A percentile compares a stretch with the other conserved stretches of the same genome.
Conservation (phyloP, 2,797 vertebrate genomes). For the Orestias chungarensis region DNA sequence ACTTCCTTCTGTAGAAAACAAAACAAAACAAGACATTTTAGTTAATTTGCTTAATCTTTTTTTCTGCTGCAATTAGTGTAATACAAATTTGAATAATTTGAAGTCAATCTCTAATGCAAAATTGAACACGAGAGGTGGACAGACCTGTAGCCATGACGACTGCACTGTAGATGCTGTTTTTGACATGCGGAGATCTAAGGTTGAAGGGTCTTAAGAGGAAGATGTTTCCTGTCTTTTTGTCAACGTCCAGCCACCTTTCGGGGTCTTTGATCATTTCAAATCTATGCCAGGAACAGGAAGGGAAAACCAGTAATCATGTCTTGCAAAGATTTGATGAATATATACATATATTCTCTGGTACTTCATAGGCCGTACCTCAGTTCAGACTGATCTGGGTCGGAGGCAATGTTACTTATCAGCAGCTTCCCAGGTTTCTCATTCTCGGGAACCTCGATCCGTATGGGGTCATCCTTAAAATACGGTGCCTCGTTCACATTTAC, state of each 20-base stretch:
- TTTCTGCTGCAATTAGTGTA: background rate
- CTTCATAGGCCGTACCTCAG: conserved; percentile 78
- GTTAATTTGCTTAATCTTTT: background rate
- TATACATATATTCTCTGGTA: background rate
- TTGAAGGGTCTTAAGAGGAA: conserved; percentile 81
- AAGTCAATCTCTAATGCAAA: background rate
- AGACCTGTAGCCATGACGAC: conserved; percentile 87
- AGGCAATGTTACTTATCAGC: conserved; percentile 82
- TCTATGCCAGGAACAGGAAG: conserved; percentile 67
- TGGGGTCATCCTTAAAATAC: conserved; percentile 84
- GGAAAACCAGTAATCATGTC: background rate
- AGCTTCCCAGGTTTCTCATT: conserved; percentile 82
- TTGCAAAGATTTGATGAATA: background rate
- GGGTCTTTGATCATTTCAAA: conserved; percentile 87
- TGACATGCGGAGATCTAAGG: conserved; percentile 82
- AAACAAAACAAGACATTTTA: background rate
- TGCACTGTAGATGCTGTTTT: conserved; percentile 84
- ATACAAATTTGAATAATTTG: background rate
- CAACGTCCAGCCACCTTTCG: conserved; percentile 87
- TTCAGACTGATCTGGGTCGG: conserved; percentile 87
- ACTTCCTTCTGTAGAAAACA: background rate
- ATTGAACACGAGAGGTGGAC: conserved; percentile 33
- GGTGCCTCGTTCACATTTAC: conserved; percentile 90
- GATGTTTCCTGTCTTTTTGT: conserved; percentile 81
- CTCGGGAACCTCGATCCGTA: conserved; percentile 83